Percentiles rank a stretch among this genome's conserved stretches.
phyloP scores from a whole-genome alignment of 2,113 vertebrate species.

The Salvator merianae region DNA sequence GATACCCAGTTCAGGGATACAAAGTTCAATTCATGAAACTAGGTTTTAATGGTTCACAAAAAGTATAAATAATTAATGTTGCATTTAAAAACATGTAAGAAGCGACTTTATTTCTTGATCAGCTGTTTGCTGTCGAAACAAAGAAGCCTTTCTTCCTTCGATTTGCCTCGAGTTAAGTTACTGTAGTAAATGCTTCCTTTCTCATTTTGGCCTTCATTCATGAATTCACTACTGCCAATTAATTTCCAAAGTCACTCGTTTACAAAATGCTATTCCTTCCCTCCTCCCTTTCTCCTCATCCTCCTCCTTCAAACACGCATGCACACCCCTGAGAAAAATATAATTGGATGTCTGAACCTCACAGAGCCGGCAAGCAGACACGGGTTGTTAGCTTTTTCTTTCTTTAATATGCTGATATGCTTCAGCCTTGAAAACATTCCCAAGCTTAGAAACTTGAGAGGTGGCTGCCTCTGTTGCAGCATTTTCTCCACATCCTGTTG shows the following conservation, averaged over 20 bases:
- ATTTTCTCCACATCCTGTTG: conserved; percentile 76
- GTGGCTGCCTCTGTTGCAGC: conserved; percentile 59
- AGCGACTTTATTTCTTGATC: conserved; percentile 81
- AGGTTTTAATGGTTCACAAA: conserved; percentile 60
- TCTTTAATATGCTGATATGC: conserved; percentile 70
- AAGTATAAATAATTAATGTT: conserved; percentile 79
- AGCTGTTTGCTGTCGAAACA: conserved; percentile 79
- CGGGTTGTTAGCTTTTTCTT: conserved; percentile 68
- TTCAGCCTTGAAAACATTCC: conserved; percentile 78
- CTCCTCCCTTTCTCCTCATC: conserved; percentile 3
- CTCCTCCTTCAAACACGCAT: not conserved
- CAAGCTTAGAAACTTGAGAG: conserved; percentile 80
- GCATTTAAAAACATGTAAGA: conserved; percentile 76
- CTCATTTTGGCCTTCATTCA: conserved; percentile 73
- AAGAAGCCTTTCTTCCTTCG: conserved; percentile 78
- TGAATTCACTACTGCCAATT: conserved; percentile 77
- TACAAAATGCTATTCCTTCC: conserved; percentile 72
- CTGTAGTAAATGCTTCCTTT: conserved; percentile 76
- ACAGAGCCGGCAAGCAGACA: conserved; percentile 77
- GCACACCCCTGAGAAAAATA: conserved; percentile 67
- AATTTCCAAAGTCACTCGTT: conserved; percentile 77
- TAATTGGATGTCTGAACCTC: conserved; percentile 81
- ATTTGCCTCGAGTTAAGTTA: conserved; percentile 68
- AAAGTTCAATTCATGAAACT: conserved; percentile 73
- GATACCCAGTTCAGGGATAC: conserved; percentile 69